phyloP scores from a whole-genome alignment of 2,797 vertebrate genomes.

The Coregonus suidteri region DNA sequence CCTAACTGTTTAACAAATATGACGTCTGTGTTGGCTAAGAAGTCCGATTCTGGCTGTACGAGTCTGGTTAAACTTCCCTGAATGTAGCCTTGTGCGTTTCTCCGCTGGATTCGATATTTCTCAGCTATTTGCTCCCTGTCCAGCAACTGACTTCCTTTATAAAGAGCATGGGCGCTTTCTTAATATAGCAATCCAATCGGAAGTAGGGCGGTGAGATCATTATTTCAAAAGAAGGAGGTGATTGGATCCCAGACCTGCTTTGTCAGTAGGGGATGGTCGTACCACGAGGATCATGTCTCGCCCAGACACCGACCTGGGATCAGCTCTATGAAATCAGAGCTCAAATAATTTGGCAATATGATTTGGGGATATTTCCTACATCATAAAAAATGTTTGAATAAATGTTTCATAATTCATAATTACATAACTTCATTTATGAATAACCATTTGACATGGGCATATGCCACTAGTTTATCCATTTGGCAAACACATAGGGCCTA shows the following conservation, averaged over 20 bases:
- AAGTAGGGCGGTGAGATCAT: slow-evolving; percentile 82
- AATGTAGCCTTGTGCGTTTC: neutral
- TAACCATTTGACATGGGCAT: neutral
- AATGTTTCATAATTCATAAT: neutral
- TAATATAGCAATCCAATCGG: slow-evolving; percentile 96
- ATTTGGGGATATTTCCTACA: too few species aligned
- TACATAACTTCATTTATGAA: neutral
- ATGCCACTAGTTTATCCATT: too few species aligned
- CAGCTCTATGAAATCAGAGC: slow-evolving; percentile 35
- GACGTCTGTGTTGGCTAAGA: neutral
- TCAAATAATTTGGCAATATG: neutral
- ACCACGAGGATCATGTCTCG: slow-evolving; percentile 47
- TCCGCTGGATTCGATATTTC: neutral
- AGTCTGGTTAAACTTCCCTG: neutral
- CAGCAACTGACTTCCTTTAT: slow-evolving; percentile 77
- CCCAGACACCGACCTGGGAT: slow-evolving; percentile 53
- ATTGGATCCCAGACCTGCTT: slow-evolving; percentile 73
- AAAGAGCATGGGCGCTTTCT: slow-evolving; percentile 84
- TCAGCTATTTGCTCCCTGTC: neutral
- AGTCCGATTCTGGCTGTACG: neutral
- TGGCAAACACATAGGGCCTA: too few species aligned
- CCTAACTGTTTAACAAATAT: neutral
- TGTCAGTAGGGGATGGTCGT: slow-evolving; percentile 56
- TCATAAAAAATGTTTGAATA: neutral
- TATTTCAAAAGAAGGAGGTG: slow-evolving; percentile 50